Evolutionary conservation across 2,888 invertebrate genomes (phyloP).

Genomic region (Meteorus cinctellus): DNA sequence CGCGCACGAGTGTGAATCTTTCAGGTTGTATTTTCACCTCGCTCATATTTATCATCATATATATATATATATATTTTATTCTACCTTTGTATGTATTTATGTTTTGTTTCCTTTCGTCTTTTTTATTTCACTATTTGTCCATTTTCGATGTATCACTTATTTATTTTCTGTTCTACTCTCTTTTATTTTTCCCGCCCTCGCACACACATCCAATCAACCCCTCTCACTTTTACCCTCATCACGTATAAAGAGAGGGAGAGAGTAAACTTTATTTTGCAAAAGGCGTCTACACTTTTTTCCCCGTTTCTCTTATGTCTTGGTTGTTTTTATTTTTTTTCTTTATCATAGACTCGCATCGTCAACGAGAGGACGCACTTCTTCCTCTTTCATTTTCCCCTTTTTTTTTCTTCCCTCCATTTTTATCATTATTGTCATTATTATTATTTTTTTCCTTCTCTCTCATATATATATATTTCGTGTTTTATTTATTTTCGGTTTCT

Average conservation of each 20-base stretch:
- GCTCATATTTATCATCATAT: background rate
- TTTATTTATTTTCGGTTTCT: slow-evolving; percentile 35
- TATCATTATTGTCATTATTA: slow-evolving; percentile 31
- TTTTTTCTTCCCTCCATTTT: slow-evolving; percentile 38
- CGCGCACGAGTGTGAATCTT: slow-evolving; percentile 27
- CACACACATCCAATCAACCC: background rate
- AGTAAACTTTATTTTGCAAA: background rate
- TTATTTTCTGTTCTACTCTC: background rate
- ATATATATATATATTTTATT: slow-evolving; percentile 3
- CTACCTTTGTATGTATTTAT: background rate
- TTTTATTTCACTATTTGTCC: background rate
- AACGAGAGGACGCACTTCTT: slow-evolving; percentile 36
- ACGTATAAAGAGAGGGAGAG: background rate
- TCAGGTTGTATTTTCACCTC: slow-evolving; percentile 2
- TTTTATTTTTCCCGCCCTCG: background rate
- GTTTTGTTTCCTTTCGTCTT: slow-evolving; percentile 23
- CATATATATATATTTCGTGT: slow-evolving; percentile 24
- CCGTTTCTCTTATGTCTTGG: background rate
- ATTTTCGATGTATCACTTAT: slow-evolving; percentile 17
- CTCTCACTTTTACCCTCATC: background rate
- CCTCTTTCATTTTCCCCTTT: slow-evolving; percentile 1
- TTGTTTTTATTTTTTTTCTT: background rate
- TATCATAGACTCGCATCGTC: slow-evolving; percentile 41
- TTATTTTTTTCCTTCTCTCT: slow-evolving; percentile 32
- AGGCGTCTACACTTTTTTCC: background rate